Evolutionary conservation across 2,888 invertebrate species (phyloP), one percentile per base, ranked within the genome.

Genomic region (Macaria liturata): DNA sequence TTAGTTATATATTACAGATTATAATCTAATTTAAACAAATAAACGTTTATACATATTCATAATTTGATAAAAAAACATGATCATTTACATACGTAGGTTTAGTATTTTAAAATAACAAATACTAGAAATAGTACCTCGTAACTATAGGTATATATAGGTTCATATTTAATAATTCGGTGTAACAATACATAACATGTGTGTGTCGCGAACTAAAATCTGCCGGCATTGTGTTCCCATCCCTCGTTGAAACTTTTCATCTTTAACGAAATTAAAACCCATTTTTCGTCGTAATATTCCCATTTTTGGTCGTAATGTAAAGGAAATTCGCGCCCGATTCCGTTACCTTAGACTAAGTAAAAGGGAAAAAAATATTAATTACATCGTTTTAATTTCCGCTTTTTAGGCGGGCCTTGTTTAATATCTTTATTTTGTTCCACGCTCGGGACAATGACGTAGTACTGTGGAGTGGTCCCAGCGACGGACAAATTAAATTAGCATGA

Each of bases 401-500:
- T 49, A 3, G 48, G 31, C 31, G 42, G 49, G 9, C 39, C 32
- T 47, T 59, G 60, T 60, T 59, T 55, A 59, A 62, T 65, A 64
- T 63, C 59, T 55, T 46, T 58, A 45, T 64, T 61, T 55, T 56
- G 42, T 43, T 42, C 51, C 42, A 39, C 55, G 50, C 54, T 67
- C 57, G 55, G 42, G 52, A 56, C 52, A 60, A 67, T 62, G 67
- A 69, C 66, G 69, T 65, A 70, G 66, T 65, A 55, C 58, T 61
- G 61, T 65, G 60, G 69, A 65, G 55, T 52, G 55, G 49, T 49
- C 9, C 48, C 57, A 62, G 59, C 58, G 67, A 42, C 8, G 71
- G 67, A 72, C 75, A 78, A 80, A 80, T 79, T 75, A 76, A 80
- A 80, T 80, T 79, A 78, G 71, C 76, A 77, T 79, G 72, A 72